Base-by-base conservation (phyloP, 2,797 vertebrate genomes). In the Hippopotamyrus pictus region DNA sequence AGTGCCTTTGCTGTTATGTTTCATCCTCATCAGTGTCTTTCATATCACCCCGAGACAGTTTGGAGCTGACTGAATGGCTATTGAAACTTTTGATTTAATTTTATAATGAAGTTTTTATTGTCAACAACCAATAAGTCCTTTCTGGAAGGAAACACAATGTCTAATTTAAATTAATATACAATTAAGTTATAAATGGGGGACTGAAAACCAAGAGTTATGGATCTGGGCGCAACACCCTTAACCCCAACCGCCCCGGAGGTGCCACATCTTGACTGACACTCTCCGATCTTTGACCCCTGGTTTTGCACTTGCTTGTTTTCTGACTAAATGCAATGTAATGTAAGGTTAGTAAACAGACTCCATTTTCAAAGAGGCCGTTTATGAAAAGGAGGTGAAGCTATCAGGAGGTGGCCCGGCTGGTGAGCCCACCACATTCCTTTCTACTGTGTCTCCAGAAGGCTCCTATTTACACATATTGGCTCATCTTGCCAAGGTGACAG, bases 401-500 rank as follows among this genome's bases (percentile, higher is more conserved):
- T 62, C 2, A 3, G 59, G 2, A 25, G 59, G 59, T 25, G 57
- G n/a, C 6, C 6, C 7, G 1, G n/a, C n/a, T 14, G 57, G 57
- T n/a, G 7, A 6, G n/a, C 9, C 7, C 57, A 22, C 57, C 57
- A 62, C 57, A 9, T 62, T 22, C 57, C 57, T 62, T 22, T 7
- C n/a, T 22, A 62, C 57, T 22, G n/a, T 62, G 57, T 17, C 69
- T 76, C 69, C 37, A 33, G 37, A 33, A 17, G 12, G 11, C 12
- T 76, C 69, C 11, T 76, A 59, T 62, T 9, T 79, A 29, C 17
- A 54, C n/a, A 62, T 29, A 19, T 19, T 53, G 2, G 9, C 46
- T 25, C 59, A 7, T 86, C 22, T 73, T 87, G 73, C 14, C 51
- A 85, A 84, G 89, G 69, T 88, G 89, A 86, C 90, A 91, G 90